Base-by-base conservation (phyloP, 2,888 invertebrate genomes). In the Mechanitis messenoides region DNA sequence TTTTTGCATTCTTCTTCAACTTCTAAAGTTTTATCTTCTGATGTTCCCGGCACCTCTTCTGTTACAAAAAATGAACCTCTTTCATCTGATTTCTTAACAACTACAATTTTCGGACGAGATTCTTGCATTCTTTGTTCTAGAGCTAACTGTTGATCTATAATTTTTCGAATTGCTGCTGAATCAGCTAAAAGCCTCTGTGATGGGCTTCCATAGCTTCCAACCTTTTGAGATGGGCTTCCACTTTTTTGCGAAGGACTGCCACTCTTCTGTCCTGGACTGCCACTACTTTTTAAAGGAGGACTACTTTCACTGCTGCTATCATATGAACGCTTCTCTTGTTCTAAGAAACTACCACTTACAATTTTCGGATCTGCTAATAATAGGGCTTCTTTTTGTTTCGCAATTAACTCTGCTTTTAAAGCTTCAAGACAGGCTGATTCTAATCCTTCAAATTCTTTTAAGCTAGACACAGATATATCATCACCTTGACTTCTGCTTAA, bases 361-460 rank as follows among this genome's bases (percentile, higher is more conserved):
- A 86, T 81, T 71, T 90, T 90, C 12, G 90, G 90, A 69, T 93
- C 93, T 2, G 92, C 92, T 59, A 92, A 80, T 6, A 97, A 82
- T 59, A 95, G 79, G 31, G 95, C 95, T 73, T 96, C 97, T 79
- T 97, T 97, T 83, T 96, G 96, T 73, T 95, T 94, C 0, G 95
- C 96, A 65, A 94, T 93, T 55, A 94, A 91, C 87, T 97, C 97
- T 58, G 95, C 95, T 71, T 93, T 92, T 67, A 96, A 93, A 0
- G 95, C 96, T 79, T 96, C 96, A 55, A 95, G 92, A 73, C 97
- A 95, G 33, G 97, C 97, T 65, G 93, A 94, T 85, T 98, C 98
- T 2, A 98, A 83, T 0, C 96, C 95, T 89, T 98, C 98, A 80
- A 98, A 98, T 80, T 98, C 98, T 80, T 96, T 96, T 33, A 98